phyloP scores from a whole-genome alignment of 2,797 vertebrate species.

The Catostomus latipinnis region DNA sequence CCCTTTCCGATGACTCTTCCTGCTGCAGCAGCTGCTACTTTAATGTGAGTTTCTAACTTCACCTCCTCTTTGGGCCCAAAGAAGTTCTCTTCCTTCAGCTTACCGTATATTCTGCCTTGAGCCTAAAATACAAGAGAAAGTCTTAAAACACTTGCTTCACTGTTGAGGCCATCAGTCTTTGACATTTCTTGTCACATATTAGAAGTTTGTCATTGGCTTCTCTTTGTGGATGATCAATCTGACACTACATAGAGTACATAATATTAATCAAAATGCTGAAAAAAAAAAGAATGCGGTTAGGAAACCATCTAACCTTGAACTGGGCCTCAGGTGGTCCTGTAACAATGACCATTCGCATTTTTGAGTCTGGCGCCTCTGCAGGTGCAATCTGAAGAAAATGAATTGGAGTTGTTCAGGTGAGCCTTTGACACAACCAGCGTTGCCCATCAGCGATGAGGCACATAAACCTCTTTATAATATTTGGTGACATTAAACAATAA shows the following conservation, averaged over 20 bases:
- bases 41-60: constrained; percentile 95
- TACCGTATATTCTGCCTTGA: constrained; percentile 93
- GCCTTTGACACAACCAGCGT: not conserved
- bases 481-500: too few species aligned
- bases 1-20: constrained; percentile 95
- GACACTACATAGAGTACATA: too few species aligned
- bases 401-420: not conserved
- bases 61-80: constrained; percentile 96
- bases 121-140: constrained; percentile 73
- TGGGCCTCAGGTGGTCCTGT: constrained; percentile 94
- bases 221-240: too few species aligned
- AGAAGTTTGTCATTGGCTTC: too few species aligned
- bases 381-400: constrained; percentile 85
- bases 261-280: too few species aligned
- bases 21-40: constrained; percentile 91
- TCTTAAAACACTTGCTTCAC: too few species aligned
- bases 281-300: not conserved
- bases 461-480: not conserved
- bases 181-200: too few species aligned
- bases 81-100: constrained; percentile 97
- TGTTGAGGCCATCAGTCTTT: too few species aligned
- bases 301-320: constrained; percentile 84
- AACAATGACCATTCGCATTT: constrained; percentile 94
- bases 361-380: constrained; percentile 90
- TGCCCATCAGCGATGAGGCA: not conserved